These are phyloP conservation scores for Nephrotoma flavescens DNA, from an alignment of 2,888 invertebrate species.

Conservation along the genomic window DNA sequence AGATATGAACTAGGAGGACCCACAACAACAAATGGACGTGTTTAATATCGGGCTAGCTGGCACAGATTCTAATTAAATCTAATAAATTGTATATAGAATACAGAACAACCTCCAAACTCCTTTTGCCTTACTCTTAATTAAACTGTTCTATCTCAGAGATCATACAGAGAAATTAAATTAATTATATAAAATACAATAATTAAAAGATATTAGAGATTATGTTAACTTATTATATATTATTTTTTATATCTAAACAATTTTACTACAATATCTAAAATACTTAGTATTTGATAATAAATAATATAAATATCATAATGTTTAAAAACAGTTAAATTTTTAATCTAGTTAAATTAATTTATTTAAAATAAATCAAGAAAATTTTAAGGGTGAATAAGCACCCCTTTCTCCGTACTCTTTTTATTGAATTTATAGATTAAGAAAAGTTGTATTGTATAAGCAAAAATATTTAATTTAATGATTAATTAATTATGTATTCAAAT, in stretches of 20 bases:
- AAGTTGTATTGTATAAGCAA: neutral
- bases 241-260: neutral
- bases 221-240: neutral
- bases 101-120: neutral
- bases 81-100: neutral
- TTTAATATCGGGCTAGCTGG: neutral
- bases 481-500: neutral
- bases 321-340: neutral
- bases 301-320: neutral
- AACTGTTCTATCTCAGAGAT: neutral
- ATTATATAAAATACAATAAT: neutral
- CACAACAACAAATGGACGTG: neutral
- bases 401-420: neutral
- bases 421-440: neutral
- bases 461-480: neutral
- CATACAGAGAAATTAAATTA: neutral
- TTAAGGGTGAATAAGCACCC: neutral
- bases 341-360: neutral
- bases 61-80: neutral
- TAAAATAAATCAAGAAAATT: neutral
- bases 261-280: neutral
- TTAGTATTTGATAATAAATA: neutral
- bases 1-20: neutral
- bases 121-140: neutral
- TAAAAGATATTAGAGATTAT: neutral